A percentile compares a stretch with the other conserved stretches of the same genome.
phyloP scores from a whole-genome alignment of 2,888 invertebrate genomes.

The Eumerus sabulonum region DNA sequence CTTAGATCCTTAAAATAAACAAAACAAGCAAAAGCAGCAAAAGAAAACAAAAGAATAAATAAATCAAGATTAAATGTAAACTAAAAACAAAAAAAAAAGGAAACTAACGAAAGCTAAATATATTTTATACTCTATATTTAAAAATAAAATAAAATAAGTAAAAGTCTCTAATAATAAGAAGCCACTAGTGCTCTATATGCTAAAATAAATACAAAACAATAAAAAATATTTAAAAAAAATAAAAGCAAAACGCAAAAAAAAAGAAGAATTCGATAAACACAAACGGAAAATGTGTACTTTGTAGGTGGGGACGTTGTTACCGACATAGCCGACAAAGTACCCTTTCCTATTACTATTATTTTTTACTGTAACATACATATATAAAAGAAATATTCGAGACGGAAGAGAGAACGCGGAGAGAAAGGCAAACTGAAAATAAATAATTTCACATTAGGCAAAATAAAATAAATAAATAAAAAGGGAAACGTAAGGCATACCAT shows the following conservation, averaged over 20 bases:
- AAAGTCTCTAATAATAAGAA: constrained; percentile 30
- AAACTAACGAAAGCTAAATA: constrained; percentile 47
- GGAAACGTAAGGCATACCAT: no score
- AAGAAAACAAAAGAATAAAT: constrained; percentile 71
- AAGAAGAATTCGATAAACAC: constrained; percentile 26
- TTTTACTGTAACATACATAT: constrained; percentile 54
- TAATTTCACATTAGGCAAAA: constrained; percentile 38
- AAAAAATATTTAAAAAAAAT: no score
- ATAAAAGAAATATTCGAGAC: constrained; percentile 26
- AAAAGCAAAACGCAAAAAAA: constrained; percentile 27
- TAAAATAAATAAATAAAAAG: constrained; percentile 25
- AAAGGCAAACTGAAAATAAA: not conserved
- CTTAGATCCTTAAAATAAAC: constrained; percentile 46
- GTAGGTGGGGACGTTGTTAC: constrained; percentile 24
- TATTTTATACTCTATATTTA: constrained; percentile 69
- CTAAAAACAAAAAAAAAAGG: no score
- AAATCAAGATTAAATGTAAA: constrained; percentile 4
- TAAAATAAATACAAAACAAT: no score
- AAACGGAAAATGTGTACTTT: constrained; percentile 37
- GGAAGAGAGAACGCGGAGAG: constrained; percentile 1
- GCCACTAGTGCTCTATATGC: constrained; percentile 56
- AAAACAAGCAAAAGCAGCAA: constrained; percentile 72
- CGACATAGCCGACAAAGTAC: constrained; percentile 38
- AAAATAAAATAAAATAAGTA: constrained; percentile 57
- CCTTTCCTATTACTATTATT: constrained; percentile 49